These are phyloP conservation scores for Colletes latitarsis DNA, from an alignment of 1,140 invertebrate genomes.

Conservation along the genomic window DNA sequence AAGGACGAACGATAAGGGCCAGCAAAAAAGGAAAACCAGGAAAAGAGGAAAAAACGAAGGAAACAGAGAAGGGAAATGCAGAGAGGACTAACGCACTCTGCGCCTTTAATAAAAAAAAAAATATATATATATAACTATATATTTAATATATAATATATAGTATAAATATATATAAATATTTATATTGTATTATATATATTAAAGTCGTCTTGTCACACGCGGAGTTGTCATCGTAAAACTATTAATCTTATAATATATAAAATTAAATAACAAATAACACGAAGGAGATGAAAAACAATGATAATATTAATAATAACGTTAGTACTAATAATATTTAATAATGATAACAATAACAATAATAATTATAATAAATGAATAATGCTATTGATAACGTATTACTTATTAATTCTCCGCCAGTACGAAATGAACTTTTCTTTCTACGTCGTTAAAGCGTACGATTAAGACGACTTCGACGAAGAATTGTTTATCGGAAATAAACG, in stretches of 20 bases:
- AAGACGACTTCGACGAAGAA: conserved; percentile 43
- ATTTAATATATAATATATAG: conserved; percentile 7
- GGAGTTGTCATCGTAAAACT: conserved; percentile 55
- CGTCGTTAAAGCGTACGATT: conserved; percentile 41
- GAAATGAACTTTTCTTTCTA: conserved; percentile 60
- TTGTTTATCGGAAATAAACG: conserved; percentile 20
- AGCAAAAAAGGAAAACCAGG: background rate
- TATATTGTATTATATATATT: conserved; percentile 12
- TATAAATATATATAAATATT: conserved; percentile 7
- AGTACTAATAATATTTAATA: conserved; percentile 42
- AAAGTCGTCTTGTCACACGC: conserved; percentile 57
- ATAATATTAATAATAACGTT: conserved; percentile 46
- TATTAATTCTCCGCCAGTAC: conserved; percentile 59
- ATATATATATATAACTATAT: conserved; percentile 6
- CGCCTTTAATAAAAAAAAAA: conserved; percentile 56
- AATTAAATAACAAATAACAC: conserved; percentile 23
- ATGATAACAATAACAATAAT: conserved; percentile 42
- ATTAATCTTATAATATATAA: conserved; percentile 58
- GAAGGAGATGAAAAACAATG: conserved; percentile 14
- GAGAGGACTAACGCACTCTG: conserved; percentile 49
- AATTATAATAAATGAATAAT: conserved; percentile 50
- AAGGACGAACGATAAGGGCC: conserved; percentile 3
- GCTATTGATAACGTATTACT: conserved; percentile 53
- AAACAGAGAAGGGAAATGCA: conserved; percentile 24
- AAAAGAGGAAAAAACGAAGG: background rate